phyloP scores from a whole-genome alignment of 1,140 invertebrate genomes.

The Anastrepha obliqua region DNA sequence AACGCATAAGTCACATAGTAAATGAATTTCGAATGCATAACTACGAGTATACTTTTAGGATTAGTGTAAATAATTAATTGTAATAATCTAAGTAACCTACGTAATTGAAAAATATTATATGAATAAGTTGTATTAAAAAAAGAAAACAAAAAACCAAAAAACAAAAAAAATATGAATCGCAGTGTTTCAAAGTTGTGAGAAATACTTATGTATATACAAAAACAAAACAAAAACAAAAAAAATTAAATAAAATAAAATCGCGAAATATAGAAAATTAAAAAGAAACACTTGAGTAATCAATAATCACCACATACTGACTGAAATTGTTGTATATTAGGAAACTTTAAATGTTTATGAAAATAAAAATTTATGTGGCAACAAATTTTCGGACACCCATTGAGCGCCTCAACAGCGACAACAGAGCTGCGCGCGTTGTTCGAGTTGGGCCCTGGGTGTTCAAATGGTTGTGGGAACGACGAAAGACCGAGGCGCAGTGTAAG shows the following conservation, averaged over 20 bases:
- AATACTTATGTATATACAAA: slow-evolving; percentile 18
- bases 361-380: slow-evolving; percentile 24
- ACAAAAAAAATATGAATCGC: neutral
- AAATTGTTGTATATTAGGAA: neutral
- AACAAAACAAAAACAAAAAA: neutral
- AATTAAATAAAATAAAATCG: neutral
- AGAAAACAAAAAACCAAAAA: neutral
- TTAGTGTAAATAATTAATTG: slow-evolving; percentile 39
- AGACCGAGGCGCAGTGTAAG: slow-evolving; percentile 17
- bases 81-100: neutral
- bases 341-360: neutral
- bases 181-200: slow-evolving; percentile 52
- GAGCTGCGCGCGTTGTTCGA: neutral
- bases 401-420: neutral
- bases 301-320: neutral
- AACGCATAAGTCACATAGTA: slow-evolving; percentile 16
- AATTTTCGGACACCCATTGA: neutral
- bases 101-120: slow-evolving; percentile 1
- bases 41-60: slow-evolving; percentile 40
- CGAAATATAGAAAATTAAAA: too few relatives aligned
- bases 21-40: slow-evolving; percentile 48
- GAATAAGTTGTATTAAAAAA: neutral
- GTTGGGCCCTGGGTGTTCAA: neutral
- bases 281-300: too few relatives aligned
- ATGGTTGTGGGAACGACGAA: neutral